These are phyloP conservation scores for Dromas ardeola DNA, from an alignment of 2,113 vertebrate species.

Conservation along the genomic window DNA sequence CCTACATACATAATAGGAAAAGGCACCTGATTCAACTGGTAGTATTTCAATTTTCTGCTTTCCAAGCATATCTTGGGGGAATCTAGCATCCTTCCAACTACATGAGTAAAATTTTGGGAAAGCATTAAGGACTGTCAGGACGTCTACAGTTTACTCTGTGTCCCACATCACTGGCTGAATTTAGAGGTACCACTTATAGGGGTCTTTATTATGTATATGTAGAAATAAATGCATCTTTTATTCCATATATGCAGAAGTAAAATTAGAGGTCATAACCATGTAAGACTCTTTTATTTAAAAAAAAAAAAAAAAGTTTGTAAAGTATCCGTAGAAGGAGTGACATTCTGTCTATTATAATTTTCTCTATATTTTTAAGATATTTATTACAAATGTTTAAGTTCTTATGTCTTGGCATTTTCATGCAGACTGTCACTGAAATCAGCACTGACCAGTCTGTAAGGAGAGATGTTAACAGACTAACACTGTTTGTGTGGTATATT, in stretches of 20 bases:
- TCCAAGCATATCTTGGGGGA: neutral
- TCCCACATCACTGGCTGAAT: neutral
- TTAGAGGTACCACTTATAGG: neutral
- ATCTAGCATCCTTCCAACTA: neutral
- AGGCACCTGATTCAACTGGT: neutral
- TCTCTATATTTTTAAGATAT: neutral
- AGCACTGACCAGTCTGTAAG: neutral
- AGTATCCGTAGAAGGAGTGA: neutral
- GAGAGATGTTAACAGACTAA: neutral
- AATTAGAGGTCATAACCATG: neutral
- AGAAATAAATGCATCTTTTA: neutral
- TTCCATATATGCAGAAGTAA: neutral
- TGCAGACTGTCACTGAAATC: neutral
- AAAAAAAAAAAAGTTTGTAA: neutral
- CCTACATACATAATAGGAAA: neutral
- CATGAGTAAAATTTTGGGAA: neutral
- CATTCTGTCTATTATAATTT: neutral
- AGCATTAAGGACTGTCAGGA: neutral
- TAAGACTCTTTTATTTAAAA: neutral
- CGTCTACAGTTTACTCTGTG: neutral
- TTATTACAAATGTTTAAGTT: neutral
- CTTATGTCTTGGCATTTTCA: neutral
- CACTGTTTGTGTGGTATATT: neutral
- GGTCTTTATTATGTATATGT: neutral
- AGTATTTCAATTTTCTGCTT: neutral